Evolutionary conservation across 2,797 vertebrate species (phyloP), one percentile per base, ranked within the genome.

Genomic region (Pogonophryne albipinna): DNA sequence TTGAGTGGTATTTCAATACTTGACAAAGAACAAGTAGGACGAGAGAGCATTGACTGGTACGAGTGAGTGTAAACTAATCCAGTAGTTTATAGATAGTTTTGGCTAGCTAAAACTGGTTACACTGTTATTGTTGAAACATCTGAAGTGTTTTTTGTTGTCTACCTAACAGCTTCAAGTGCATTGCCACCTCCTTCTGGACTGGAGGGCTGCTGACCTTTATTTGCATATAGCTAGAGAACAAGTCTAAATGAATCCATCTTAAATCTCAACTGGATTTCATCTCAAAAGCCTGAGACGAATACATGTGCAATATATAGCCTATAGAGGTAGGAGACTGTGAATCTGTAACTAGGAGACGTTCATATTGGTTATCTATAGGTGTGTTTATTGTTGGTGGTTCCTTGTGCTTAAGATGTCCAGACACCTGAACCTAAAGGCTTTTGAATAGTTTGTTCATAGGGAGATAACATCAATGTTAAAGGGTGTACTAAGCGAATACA

Each of bases 271-370:
- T 60, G 27, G 47, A 66, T 46, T 47, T 73, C 0, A 51, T 56
- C 27, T 5, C 23, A 47, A 20, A 59, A 31, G 10, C 15, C 14
- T 19, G 9, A 53, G 8, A 38, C 27, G 31, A 17, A 31, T 23
- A 60, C 41, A 64, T 73, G 11, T 57, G n/a, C 4, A 16, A 41
- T 51, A 46, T 55, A 17, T 12, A 53, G 42, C 7, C 19, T 58
- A 38, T 38, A 38, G 6, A 10, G 62, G 80, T 20, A 53, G 23
- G n/a, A 59, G 46, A 10, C 44, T 66, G 38, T 59, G 68, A 56
- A 66, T 69, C 52, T 60, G 67, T 57, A 80, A 74, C 59, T 31
- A 66, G 67, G 71, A 20, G 42, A 53, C 23, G 31, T 53, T 71
- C 19, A 47, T 56, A 58, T 58, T 44, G 23, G 56, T 60, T 73